Conservation (phyloP, 2,888 invertebrate species). For the Eilema depressum region DNA sequence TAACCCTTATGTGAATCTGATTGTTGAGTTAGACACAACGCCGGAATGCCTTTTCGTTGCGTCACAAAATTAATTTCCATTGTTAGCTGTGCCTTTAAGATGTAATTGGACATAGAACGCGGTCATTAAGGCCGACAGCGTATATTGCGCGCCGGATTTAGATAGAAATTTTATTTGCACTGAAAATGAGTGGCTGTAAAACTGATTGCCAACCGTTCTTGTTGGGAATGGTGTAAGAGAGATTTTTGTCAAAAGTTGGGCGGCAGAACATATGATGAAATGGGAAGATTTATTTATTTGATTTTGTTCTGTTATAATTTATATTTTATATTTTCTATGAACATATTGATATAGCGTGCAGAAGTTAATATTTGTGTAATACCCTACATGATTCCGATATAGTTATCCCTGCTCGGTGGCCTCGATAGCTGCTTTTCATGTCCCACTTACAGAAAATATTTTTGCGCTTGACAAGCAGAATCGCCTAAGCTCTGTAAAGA, state of each 20-base stretch:
- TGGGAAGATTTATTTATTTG: not conserved
- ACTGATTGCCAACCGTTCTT: conserved; percentile 9
- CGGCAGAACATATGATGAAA: not conserved
- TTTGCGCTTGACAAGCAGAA: too few relatives aligned
- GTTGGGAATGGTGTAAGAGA: conserved; percentile 63
- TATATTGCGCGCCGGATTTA: conserved; percentile 59
- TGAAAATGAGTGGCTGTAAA: conserved; percentile 21
- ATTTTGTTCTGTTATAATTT: not conserved
- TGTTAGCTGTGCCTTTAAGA: conserved; percentile 55
- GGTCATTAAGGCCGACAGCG: conserved; percentile 61
- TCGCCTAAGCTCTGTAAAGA: too few relatives aligned
- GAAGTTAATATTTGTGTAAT: not conserved
- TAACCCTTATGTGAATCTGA: not conserved
- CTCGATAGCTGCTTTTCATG: too few relatives aligned
- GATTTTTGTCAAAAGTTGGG: conserved; percentile 65
- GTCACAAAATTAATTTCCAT: conserved; percentile 48
- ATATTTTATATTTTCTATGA: not conserved
- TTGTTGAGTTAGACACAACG: not conserved
- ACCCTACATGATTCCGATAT: too few relatives aligned
- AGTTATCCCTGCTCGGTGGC: too few relatives aligned
- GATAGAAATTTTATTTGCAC: conserved; percentile 68
- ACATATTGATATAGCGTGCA: too few relatives aligned
- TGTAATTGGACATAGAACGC: conserved; percentile 64
- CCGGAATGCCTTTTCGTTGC: not conserved
- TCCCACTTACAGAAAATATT: too few relatives aligned